Evolutionary conservation across 23 tunicate genomes (phyloP), one percentile per base, ranked within the genome.

Genomic region (Trididemnum miniatum): DNA sequence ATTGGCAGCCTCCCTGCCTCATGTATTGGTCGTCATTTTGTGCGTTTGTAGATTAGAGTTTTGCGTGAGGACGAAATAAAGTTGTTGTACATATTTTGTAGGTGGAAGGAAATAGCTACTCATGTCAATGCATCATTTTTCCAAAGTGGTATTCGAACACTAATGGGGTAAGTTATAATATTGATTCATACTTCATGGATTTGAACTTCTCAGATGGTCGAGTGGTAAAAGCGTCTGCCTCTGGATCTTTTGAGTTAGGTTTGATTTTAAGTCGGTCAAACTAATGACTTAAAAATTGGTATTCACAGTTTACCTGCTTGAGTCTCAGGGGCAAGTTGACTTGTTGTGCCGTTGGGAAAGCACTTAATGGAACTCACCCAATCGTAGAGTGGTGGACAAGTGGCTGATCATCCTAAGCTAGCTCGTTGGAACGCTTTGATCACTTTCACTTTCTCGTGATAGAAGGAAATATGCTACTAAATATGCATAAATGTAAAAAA

Each of bases 31-130:
- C 15, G 15, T 7, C 15, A 44, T 44, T 7, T 44, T 62, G 67
- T 62, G 67, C 67, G 22, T 62, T 62, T n/a, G 67, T 4, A n/a
- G n/a, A n/a, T n/a, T n/a, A n/a, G n/a, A n/a, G n/a, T n/a, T n/a
- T n/a, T n/a, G n/a, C n/a, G n/a, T n/a, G n/a, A n/a, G n/a, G n/a
- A n/a, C n/a, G n/a, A n/a, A n/a, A n/a, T n/a, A n/a, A n/a, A n/a
- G n/a, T n/a, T n/a, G n/a, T n/a, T n/a, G n/a, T n/a, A n/a, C n/a
- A n/a, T n/a, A n/a, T 44, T 44, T 82, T 39, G 18, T 26, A 82
- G 86, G 29, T 82, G 86, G 86, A 71, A 50, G 2, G 33, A 71
- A 20, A 60, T 82, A 0, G 67, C 72, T 0, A n/a, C 27, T 29
- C 60, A 37, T 2, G 44, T 31, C 3, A 79, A 82, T 71, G 38